Evolutionary conservation across 2,797 vertebrate genomes (phyloP), one percentile per base, ranked within the genome.

Genomic region (Anguilla anguilla): DNA sequence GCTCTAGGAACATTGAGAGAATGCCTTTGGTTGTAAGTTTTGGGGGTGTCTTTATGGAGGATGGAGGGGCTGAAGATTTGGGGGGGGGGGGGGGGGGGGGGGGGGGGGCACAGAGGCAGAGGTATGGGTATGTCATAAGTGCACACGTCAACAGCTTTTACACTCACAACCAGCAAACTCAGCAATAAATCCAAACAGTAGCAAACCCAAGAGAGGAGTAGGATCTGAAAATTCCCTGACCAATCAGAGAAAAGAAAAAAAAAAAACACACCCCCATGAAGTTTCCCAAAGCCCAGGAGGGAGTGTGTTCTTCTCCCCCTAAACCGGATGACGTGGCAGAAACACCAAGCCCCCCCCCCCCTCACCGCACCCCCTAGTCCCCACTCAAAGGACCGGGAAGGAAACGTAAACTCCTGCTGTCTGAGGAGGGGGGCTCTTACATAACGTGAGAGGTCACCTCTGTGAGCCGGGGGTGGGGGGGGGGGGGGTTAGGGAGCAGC

Each of bases 331-430:
- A 87, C 13, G 84, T 15, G 77, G 92, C 92, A 94, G 94, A 94
- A 92, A 94, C 90, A 92, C 43, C 35, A 0, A 35, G 35, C 35
- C 35, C 1, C 35, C 35, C 0, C 89, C 84, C 90, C 86, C 64
- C 84, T 84, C 3, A 22, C 91, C 89, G 83, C 85, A 90, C 64
- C 15, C 43, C 85, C 64, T 35, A 35, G 35, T 35, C 83, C 69
- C 90, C 86, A 69, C 57, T 46, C 89, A 86, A 87, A 88, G 28
- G 88, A 92, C 72, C 87, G 93, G 93, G 93, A 94, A 94, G 93
- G 92, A 95, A 93, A 91, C 91, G 91, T 25, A 51, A 46, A 67
- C 83, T 92, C 91, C 90, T 92, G 93, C 94, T 94, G 92, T 93
- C 88, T 89, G 81, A 86, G 86, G 28, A 19, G 72, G 72, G 9